Percentiles rank a stretch among this genome's conserved stretches.
phyloP scores from a whole-genome alignment of 2,888 invertebrate species.

The Steinernema scapterisci region DNA sequence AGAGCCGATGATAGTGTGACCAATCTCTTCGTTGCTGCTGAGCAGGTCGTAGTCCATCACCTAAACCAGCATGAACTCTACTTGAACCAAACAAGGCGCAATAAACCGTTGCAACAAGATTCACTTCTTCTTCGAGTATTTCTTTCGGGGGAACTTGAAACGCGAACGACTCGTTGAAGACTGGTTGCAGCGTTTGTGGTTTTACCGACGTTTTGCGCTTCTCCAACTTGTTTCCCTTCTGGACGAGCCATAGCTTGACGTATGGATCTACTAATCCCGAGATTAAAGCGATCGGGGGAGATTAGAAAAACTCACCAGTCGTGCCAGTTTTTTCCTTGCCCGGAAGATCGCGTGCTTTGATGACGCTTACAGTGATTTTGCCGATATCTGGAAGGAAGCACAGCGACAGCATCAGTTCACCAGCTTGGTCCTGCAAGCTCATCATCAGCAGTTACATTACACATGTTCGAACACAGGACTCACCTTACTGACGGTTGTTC shows the following conservation, averaged over 20 bases:
- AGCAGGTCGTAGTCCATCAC: conserved; percentile 67
- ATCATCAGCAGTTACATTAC: background rate
- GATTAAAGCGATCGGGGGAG: too few species aligned
- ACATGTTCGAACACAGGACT: background rate
- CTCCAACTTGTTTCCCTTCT: conserved; percentile 66
- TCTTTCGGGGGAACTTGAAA: conserved; percentile 62
- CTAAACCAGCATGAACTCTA: conserved; percentile 38
- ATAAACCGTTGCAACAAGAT: conserved; percentile 61
- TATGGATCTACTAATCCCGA: conserved; percentile 60
- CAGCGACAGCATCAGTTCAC: conserved; percentile 88
- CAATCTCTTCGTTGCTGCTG: conserved; percentile 64
- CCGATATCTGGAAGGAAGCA: conserved; percentile 93
- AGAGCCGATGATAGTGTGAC: conserved; percentile 63
- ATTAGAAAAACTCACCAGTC: conserved; percentile 74
- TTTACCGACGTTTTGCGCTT: conserved; percentile 67
- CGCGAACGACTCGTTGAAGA: conserved; percentile 66
- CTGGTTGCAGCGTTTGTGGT: conserved; percentile 53
- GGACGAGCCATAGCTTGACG: conserved; percentile 68
- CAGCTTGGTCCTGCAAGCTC: conserved; percentile 76
- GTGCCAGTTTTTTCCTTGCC: conserved; percentile 86
- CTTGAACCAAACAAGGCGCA: background rate
- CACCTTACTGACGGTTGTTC: conserved; percentile 64
- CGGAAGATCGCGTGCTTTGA: conserved; percentile 86
- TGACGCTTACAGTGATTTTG: conserved; percentile 84
- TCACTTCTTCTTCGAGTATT: conserved; percentile 56